Evolutionary conservation across 1,140 invertebrate species (phyloP).

Genomic region (Rhagoletis pomonella): DNA sequence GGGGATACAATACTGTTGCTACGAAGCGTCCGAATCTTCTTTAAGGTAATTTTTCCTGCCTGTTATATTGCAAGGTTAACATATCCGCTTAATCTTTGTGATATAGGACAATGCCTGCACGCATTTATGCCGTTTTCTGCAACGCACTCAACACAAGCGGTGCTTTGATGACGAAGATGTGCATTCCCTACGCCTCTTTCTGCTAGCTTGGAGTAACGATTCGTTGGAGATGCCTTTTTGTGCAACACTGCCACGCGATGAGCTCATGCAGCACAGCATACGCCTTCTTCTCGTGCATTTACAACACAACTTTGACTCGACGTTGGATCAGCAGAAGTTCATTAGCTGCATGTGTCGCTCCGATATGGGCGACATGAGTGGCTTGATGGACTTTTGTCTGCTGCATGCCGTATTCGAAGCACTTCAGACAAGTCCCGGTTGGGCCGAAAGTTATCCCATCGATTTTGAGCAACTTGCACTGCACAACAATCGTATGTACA

Average conservation of each 20-base stretch:
- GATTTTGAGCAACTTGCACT: slow-evolving; percentile 65
- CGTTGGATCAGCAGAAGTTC: slow-evolving; percentile 66
- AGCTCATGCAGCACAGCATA: slow-evolving; percentile 66
- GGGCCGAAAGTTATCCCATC: slow-evolving; percentile 27
- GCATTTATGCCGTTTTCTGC: slow-evolving; percentile 66
- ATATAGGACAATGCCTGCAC: slow-evolving; percentile 62
- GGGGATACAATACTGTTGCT: slow-evolving; percentile 75
- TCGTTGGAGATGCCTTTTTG: slow-evolving; percentile 64
- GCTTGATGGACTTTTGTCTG: slow-evolving; percentile 67
- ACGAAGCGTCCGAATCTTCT: slow-evolving; percentile 77
- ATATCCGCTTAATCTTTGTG: neutral
- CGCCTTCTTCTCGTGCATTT: slow-evolving; percentile 64
- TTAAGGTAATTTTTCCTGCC: slow-evolving; percentile 63
- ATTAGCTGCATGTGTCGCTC: slow-evolving; percentile 68
- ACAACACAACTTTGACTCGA: slow-evolving; percentile 66
- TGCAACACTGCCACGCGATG: slow-evolving; percentile 57
- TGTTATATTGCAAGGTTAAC: neutral
- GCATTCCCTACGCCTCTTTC: slow-evolving; percentile 65
- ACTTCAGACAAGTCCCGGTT: slow-evolving; percentile 60
- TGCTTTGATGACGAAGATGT: slow-evolving; percentile 66
- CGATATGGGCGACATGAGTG: slow-evolving; percentile 68
- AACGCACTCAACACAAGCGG: slow-evolving; percentile 63
- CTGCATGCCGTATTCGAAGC: slow-evolving; percentile 66
- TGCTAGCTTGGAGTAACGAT: slow-evolving; percentile 68
- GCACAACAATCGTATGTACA: slow-evolving; percentile 63